Conservation (phyloP, 1,140 invertebrate species). For the Galendromus occidentalis region DNA sequence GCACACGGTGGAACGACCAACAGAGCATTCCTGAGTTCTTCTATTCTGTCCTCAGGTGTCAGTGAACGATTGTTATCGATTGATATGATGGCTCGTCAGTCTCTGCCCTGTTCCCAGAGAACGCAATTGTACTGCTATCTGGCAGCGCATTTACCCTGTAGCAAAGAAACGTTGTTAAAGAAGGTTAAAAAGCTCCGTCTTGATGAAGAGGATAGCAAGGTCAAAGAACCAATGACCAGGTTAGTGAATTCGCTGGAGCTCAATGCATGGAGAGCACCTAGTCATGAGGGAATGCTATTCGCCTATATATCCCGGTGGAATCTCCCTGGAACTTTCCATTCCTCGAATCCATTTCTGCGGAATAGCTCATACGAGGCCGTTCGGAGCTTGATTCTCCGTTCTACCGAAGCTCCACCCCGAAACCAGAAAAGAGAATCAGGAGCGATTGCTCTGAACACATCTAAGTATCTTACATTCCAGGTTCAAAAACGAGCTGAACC, state of each 20-base stretch:
- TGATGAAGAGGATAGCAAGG: conserved; percentile 35
- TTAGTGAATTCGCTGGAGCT: conserved; percentile 28
- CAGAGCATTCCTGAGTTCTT: background rate
- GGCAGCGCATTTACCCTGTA: conserved; percentile 39
- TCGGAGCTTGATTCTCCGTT: too few relatives aligned
- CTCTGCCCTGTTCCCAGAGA: conserved; percentile 30
- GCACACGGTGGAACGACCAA: background rate
- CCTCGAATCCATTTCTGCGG: too few relatives aligned
- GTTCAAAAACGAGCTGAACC: conserved; percentile 10
- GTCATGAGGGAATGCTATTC: too few relatives aligned
- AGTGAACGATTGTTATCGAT: background rate
- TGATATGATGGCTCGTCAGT: background rate
- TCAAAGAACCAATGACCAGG: conserved; percentile 33
- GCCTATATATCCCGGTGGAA: too few relatives aligned
- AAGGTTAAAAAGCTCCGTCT: conserved; percentile 42
- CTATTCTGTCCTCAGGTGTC: background rate
- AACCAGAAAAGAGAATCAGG: too few relatives aligned
- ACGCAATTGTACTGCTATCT: conserved; percentile 41
- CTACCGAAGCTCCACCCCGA: too few relatives aligned
- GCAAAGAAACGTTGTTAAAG: conserved; percentile 43
- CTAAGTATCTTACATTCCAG: background rate
- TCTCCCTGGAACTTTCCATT: conserved; percentile 7
- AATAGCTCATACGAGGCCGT: too few relatives aligned
- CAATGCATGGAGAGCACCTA: too few relatives aligned
- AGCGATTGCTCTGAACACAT: too few relatives aligned